Evolutionary conservation across 2,888 invertebrate species (phyloP), one percentile per base, ranked within the genome.

Genomic region (Hesperia comma): DNA sequence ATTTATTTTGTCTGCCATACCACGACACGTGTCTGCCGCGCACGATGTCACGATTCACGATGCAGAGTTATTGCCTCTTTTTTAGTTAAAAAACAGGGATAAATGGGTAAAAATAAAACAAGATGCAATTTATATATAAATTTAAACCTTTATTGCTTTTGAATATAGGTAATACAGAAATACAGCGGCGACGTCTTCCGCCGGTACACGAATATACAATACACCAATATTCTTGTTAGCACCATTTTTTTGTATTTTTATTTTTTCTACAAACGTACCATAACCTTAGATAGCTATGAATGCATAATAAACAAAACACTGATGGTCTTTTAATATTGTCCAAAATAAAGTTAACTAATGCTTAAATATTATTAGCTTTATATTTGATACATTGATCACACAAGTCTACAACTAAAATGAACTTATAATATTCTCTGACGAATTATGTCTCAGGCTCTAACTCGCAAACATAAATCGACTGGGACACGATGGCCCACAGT

Each of bases 161-260:
- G 84, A 79, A 84, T 86, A 86, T 19, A 49, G 49, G 49, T 19
- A 83, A 85, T 90, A 89, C 80, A 89, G 84, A 90, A 87, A 85
- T 86, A 90, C 81, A 89, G 81, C 84, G 83, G 58, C 82, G 86
- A 86, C 85, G 79, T 81, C 83, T 87, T 84, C 88, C 85, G 84
- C 83, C 83, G 83, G 81, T 83, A 81, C 81, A 73, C 68, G 79
- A 84, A 80, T 85, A 86, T 84, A 86, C 80, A 84, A 80, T 87
- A 88, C 86, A 90, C 84, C 88, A 88, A 87, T 87, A 82, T 79
- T 84, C 78, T 85, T 88, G 90, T 92, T 91, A 92, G 92, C 92
- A 92, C 90, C 90, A 85, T 90, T 88, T 92, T 88, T 88, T 91
- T 87, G 77, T 74, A 75, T 61, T 71, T 76, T 78, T 81, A 74